These are phyloP conservation scores for Himantopus leucocephalus DNA, from an alignment of 2,113 vertebrate genomes.

Conservation along the genomic window DNA sequence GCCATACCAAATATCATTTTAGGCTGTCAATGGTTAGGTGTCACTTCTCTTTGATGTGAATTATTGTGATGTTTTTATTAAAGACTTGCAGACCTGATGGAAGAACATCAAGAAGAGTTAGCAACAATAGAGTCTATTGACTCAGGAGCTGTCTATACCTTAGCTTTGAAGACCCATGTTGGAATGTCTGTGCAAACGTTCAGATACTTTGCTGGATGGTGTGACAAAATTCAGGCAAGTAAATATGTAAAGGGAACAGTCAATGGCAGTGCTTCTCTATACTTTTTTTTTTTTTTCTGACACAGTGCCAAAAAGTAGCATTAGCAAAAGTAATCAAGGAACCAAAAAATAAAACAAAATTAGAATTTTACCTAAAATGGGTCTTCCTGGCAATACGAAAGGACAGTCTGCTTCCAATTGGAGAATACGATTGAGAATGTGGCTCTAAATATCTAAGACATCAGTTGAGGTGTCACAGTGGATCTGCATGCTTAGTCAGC, in stretches of 20 bases:
- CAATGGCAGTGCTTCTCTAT: not conserved
- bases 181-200: slow-evolving; percentile 88
- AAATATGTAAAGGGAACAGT: not conserved
- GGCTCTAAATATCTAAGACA: not conserved
- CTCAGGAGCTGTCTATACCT: slow-evolving; percentile 85
- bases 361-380: not conserved
- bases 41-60: not conserved
- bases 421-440: not conserved
- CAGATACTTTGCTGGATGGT: slow-evolving; percentile 87
- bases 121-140: slow-evolving; percentile 84
- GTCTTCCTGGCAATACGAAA: not conserved
- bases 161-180: slow-evolving; percentile 84
- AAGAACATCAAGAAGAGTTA: slow-evolving; percentile 83
- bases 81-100: slow-evolving; percentile 84
- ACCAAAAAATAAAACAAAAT: not conserved
- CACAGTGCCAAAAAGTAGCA: not conserved
- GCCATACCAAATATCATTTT: not conserved
- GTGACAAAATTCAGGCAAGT: slow-evolving; percentile 85
- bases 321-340: not conserved
- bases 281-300: not conserved
- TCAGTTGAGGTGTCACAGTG: not conserved
- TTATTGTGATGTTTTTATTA: not conserved
- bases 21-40: not conserved
- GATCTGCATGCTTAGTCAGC: not conserved
- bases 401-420: not conserved